Evolutionary conservation across 2,113 vertebrate genomes (phyloP).

Genomic region (Sciurus niger): DNA sequence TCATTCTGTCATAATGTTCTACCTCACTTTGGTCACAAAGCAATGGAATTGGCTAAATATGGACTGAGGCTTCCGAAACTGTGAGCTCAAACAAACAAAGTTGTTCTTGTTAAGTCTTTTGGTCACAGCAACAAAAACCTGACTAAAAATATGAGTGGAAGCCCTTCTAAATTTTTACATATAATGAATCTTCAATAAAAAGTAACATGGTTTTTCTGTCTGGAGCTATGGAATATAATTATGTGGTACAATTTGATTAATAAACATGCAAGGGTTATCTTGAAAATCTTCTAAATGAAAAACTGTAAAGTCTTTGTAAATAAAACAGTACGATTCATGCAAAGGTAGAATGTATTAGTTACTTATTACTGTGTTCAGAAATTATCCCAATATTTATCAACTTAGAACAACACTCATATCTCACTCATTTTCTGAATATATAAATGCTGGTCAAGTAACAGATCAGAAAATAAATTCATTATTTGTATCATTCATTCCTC

Average conservation of each 20-base stretch:
- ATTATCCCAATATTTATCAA: not conserved
- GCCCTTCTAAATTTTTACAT: not conserved
- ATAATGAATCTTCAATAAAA: not conserved
- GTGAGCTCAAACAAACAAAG: no score
- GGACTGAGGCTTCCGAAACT: no score
- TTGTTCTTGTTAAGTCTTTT: no score
- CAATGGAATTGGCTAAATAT: no score
- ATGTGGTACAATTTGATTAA: not conserved
- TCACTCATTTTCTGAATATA: not conserved
- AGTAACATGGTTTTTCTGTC: not conserved
- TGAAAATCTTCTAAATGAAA: conserved; percentile 21
- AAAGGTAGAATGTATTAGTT: not conserved
- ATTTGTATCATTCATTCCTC: not conserved
- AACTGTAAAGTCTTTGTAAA: not conserved
- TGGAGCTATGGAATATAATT: not conserved
- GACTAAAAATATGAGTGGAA: no score
- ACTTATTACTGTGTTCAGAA: not conserved
- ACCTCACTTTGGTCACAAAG: no score
- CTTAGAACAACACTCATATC: not conserved
- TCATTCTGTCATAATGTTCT: no score
- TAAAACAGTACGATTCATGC: not conserved
- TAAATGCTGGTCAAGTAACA: not conserved
- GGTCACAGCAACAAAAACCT: no score
- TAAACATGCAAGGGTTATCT: not conserved
- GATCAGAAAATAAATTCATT: not conserved